These are phyloP conservation scores for Coccyzus lansbergi DNA, from an alignment of 2,797 vertebrate species.

Conservation along the genomic window DNA sequence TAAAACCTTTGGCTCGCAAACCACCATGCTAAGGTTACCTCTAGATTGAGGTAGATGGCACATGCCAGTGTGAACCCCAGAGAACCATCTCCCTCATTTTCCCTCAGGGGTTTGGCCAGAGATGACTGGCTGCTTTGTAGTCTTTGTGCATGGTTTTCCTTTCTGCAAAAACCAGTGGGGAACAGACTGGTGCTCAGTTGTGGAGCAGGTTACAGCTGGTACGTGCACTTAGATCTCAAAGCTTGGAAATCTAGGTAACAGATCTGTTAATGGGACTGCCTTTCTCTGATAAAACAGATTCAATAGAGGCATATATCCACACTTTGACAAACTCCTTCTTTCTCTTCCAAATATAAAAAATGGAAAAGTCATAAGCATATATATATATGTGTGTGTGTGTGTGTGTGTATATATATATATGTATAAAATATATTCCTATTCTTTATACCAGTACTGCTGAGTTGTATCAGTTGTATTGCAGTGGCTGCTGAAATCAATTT, in stretches of 20 bases:
- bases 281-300: background rate
- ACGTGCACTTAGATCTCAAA: background rate
- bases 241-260: background rate
- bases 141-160: background rate
- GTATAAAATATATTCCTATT: background rate
- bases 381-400: no score
- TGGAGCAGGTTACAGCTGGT: background rate
- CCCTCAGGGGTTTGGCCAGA: background rate
- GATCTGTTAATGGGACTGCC: background rate
- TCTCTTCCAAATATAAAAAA: background rate
- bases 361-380: background rate
- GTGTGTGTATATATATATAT: no score
- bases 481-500: background rate
- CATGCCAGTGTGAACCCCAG: background rate
- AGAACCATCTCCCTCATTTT: background rate
- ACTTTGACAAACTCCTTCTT: background rate
- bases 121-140: background rate
- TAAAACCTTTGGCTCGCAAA: background rate
- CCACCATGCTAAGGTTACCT: background rate
- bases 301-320: background rate
- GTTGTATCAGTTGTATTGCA: background rate
- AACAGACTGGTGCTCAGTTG: background rate
- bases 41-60: background rate
- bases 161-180: background rate
- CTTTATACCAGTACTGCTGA: background rate